Conservation (phyloP, 2,113 vertebrate species). For the Myrmecobius fasciatus region DNA sequence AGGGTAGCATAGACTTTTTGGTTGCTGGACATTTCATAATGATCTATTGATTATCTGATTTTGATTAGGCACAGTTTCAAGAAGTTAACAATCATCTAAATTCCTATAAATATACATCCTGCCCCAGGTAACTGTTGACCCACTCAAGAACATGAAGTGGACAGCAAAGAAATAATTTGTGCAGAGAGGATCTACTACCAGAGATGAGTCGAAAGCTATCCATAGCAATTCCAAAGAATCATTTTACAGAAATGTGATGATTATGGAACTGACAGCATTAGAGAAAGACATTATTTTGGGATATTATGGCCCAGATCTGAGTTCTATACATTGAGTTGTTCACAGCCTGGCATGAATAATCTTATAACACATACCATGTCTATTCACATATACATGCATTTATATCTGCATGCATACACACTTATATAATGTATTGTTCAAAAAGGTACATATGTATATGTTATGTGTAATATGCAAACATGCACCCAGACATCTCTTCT, state of each 20-base stretch:
- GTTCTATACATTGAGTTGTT: neutral
- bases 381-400: neutral
- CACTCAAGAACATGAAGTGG: neutral
- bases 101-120: neutral
- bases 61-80: neutral
- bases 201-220: neutral
- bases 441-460: neutral
- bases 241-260: neutral
- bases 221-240: neutral
- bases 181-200: neutral
- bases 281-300: neutral
- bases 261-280: neutral
- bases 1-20: neutral
- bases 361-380: neutral
- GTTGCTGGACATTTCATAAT: neutral
- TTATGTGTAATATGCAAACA: neutral
- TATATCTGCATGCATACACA: neutral
- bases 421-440: neutral
- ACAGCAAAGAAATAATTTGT: neutral
- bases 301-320: neutral
- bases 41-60: neutral
- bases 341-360: neutral
- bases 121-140: neutral
- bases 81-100: neutral
- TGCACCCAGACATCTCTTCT: neutral